phyloP scores from a whole-genome alignment of 2,797 vertebrate genomes.

The Pangasius krempfi region DNA sequence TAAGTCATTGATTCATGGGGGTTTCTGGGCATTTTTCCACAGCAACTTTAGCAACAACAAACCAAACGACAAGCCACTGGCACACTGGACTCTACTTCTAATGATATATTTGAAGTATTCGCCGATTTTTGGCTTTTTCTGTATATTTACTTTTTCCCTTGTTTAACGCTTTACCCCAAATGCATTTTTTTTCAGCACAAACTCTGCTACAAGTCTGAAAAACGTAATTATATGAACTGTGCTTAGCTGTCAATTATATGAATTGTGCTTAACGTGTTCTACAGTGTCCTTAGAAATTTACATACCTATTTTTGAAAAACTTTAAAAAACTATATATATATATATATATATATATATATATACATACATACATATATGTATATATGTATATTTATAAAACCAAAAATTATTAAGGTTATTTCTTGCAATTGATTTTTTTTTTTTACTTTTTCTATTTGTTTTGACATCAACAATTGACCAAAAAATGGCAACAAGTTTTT shows the following conservation, averaged over 20 bases:
- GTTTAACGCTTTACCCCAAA: neutral
- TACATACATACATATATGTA: too few species aligned
- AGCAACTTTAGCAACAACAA: neutral
- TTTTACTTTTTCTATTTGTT: neutral
- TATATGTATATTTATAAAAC: too few species aligned
- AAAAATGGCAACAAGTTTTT: neutral
- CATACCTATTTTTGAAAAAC: too few species aligned
- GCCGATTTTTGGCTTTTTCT: neutral
- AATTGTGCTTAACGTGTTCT: too few species aligned
- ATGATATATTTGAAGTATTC: neutral
- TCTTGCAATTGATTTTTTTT: too few species aligned
- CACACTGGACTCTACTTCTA: neutral
- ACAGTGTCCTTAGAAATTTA: too few species aligned
- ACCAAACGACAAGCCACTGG: neutral
- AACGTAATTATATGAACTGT: neutral
- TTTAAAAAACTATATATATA: too few species aligned
- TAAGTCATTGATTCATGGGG: slow-evolving; percentile 25
- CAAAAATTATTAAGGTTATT: too few species aligned
- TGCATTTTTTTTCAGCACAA: neutral
- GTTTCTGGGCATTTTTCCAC: neutral
- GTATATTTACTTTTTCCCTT: neutral
- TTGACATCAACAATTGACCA: neutral
- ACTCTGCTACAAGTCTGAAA: neutral
- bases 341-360: too few species aligned
- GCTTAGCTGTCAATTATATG: too few species aligned